phyloP scores from a whole-genome alignment of 2,888 invertebrate species.

The Gymnosoma rotundatum region DNA sequence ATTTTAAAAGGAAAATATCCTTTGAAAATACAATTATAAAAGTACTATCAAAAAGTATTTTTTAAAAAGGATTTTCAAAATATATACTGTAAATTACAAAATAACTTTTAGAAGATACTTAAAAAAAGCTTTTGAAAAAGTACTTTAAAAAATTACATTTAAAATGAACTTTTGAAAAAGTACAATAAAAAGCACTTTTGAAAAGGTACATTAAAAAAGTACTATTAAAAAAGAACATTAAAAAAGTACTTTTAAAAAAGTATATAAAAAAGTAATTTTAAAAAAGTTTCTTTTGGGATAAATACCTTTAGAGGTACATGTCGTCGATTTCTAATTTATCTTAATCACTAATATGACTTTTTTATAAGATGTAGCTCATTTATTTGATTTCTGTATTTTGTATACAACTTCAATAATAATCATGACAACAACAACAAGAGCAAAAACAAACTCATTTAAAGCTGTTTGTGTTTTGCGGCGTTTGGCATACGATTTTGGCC shows the following conservation, averaged over 20 bases:
- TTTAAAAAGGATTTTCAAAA: too few relatives aligned
- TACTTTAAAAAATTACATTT: too few relatives aligned
- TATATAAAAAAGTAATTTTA: neutral
- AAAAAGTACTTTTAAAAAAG: neutral
- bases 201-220: neutral
- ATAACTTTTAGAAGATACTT: too few relatives aligned
- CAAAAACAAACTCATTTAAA: conserved; percentile 46
- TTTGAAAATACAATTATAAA: too few relatives aligned
- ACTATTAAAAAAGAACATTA: neutral
- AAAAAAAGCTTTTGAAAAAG: too few relatives aligned
- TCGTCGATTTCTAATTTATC: too few relatives aligned
- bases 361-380: conserved; percentile 26
- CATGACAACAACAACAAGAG: conserved; percentile 37
- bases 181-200: too few relatives aligned
- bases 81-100: too few relatives aligned
- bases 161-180: too few relatives aligned
- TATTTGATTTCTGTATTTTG: conserved; percentile 48
- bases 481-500: conserved; percentile 63
- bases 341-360: neutral
- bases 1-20: too few relatives aligned
- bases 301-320: too few relatives aligned
- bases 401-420: conserved; percentile 61
- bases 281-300: neutral
- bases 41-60: too few relatives aligned
- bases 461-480: conserved; percentile 62